Percentiles rank a stretch among this genome's conserved stretches.
These are phyloP conservation scores for Trachelus tabidus DNA, from an alignment of 2,888 invertebrate species.

Conservation along the genomic window DNA sequence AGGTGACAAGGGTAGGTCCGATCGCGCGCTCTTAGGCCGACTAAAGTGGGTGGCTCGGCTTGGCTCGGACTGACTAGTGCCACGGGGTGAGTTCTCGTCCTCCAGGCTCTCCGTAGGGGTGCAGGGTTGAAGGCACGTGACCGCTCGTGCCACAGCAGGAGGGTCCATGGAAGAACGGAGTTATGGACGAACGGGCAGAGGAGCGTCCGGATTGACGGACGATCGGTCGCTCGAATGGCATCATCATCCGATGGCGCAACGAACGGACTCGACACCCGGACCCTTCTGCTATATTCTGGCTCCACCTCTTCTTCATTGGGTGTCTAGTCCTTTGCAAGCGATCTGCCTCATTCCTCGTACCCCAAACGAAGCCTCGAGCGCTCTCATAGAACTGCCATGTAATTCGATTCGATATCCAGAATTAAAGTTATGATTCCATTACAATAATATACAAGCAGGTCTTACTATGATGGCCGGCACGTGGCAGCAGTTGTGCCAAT, in stretches of 20 bases:
- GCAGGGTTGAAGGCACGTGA: conserved; percentile 20
- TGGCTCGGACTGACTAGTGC: background rate
- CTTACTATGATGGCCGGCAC: conserved; percentile 53
- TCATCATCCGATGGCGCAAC: conserved; percentile 41
- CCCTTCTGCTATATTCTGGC: conserved; percentile 7
- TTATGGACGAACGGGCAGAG: conserved; percentile 21
- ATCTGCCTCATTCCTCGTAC: background rate
- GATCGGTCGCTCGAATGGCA: conserved; percentile 46
- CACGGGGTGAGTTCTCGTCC: background rate
- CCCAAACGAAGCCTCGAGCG: background rate
- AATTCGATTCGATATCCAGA: conserved; percentile 63
- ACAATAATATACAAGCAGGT: conserved; percentile 65
- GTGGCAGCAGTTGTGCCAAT: conserved; percentile 48
- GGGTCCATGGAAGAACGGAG: conserved; percentile 43
- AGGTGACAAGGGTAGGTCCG: conserved; percentile 54
- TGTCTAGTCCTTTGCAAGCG: background rate
- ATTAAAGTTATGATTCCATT: conserved; percentile 61
- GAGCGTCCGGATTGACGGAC: conserved; percentile 46
- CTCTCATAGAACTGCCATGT: conserved; percentile 47
- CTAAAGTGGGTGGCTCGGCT: conserved; percentile 2
- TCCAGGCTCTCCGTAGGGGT: background rate
- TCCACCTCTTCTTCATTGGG: conserved; percentile 9
- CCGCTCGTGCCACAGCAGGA: conserved; percentile 32
- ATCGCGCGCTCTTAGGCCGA: conserved; percentile 14
- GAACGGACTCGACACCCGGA: conserved; percentile 4